phyloP scores from a whole-genome alignment of 2,113 vertebrate species.

The Aspiorhynchus laticeps region DNA sequence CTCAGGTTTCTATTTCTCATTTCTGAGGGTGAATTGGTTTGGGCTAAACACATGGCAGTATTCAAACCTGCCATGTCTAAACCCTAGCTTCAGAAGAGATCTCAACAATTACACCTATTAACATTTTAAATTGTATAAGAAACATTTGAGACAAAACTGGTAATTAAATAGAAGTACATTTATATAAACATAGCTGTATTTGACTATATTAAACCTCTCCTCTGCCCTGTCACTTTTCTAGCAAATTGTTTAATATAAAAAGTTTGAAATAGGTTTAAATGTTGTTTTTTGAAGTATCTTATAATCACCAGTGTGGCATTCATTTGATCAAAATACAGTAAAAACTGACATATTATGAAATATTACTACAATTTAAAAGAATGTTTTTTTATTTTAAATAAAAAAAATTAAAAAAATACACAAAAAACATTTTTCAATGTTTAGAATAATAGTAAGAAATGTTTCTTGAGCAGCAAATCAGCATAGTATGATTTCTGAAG shows the following conservation, averaged over 20 bases:
- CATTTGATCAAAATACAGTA: not conserved
- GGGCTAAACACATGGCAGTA: no score
- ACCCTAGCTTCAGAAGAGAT: not conserved
- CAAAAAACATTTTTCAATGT: no score
- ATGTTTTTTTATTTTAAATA: no score
- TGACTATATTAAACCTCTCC: not conserved
- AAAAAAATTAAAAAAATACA: no score
- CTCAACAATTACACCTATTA: not conserved
- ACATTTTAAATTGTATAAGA: not conserved
- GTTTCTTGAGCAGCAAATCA: no score
- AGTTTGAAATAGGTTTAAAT: not conserved
- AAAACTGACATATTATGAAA: not conserved
- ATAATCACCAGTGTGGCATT: not conserved
- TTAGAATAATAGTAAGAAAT: no score
- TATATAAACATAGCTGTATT: not conserved
- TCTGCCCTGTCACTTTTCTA: not conserved
- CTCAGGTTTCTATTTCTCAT: not conserved
- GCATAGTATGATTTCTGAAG: no score
- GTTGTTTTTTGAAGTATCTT: not conserved
- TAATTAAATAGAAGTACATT: not conserved
- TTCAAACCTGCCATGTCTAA: not conserved
- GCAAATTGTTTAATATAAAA: not conserved
- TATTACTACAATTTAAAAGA: not conserved
- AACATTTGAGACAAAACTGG: not conserved
- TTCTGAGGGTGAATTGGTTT: not conserved